Evolutionary conservation across 1,140 invertebrate species (phyloP), one percentile per base, ranked within the genome.

Genomic region (Trichonephila inaurata): DNA sequence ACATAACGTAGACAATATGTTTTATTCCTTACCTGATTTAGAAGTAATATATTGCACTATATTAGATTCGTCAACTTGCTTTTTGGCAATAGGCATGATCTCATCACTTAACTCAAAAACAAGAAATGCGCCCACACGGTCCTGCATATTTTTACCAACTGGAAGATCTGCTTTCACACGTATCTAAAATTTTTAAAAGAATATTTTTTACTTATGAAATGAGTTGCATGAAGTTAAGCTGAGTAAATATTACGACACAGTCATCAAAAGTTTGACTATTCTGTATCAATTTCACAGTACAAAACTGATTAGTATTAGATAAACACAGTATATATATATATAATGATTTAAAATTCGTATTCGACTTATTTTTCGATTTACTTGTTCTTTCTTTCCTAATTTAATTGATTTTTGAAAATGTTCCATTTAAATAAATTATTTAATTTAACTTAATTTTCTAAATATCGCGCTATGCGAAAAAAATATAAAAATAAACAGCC

Each of bases 61-160:
- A 7, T 69, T 92, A 12, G 40, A 16, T 51, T 40, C 10, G 4
- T 69, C 58, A 28, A 33, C 33, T 58, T 66, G 8, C 58, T 92
- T 93, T 6, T 93, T 19, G 2, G 61, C 19, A 14, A 93, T 58
- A 12, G 51, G 64, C 10, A 24, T 28, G 14, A 92, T 85, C 24
- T 28, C 62, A 16, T 60, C 64, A 62, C 44, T 77, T 19, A 93
- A 16, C 33, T 93, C 85, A 18, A 82, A 93, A 10, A 14, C 19
- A 16, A 77, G 12, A 24, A 93, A 3, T 4, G 61, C 24, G 0
- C 82, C 93, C 40, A 95, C 93, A 51, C 98, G 97, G 95, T 98
- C 97, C 94, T 97, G 98, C 6, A 98, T 96, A 96, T 98, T 98
- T 93, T 96, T 95, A 0, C 98, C 98, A 0, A 98, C 98, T 0